These are phyloP conservation scores for Pimephales promelas DNA, from an alignment of 2,113 vertebrate species.

Conservation along the genomic window DNA sequence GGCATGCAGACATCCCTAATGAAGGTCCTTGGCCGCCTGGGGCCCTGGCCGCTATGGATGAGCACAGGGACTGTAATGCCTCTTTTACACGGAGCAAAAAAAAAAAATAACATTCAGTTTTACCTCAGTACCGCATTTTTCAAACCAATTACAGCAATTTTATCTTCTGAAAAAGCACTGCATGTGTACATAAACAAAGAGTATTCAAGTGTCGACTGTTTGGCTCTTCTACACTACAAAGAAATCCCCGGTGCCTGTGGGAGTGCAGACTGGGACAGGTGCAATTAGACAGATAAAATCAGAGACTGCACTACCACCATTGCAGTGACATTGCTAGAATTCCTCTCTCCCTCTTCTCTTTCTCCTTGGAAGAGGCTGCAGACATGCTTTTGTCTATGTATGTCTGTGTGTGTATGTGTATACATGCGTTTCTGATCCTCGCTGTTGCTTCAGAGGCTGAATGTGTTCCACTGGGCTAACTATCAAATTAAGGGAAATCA, in stretches of 20 bases:
- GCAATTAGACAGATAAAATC: constrained; percentile 82
- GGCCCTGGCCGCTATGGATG: constrained; percentile 47
- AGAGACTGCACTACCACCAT: constrained; percentile 65
- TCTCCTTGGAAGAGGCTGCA: constrained; percentile 12
- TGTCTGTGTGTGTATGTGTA: constrained; percentile 49
- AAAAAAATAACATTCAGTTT: constrained; percentile 64
- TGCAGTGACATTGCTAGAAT: constrained; percentile 61
- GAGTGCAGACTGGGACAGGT: constrained; percentile 75
- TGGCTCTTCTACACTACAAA: constrained; percentile 69
- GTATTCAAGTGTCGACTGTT: constrained; percentile 71
- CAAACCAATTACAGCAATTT: constrained; percentile 74
- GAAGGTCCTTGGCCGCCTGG: constrained; percentile 53
- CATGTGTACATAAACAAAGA: constrained; percentile 80
- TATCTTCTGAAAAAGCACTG: constrained; percentile 62
- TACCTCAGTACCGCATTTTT: constrained; percentile 60
- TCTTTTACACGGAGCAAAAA: constrained; percentile 66
- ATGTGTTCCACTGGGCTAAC: constrained; percentile 72
- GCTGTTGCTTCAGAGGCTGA: constrained; percentile 70
- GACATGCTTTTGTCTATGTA: constrained; percentile 17
- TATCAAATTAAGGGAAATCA: constrained; percentile 76
- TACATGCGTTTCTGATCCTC: constrained; percentile 65
- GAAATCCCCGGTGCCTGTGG: constrained; percentile 70
- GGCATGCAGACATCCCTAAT: constrained; percentile 58
- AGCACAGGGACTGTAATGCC: constrained; percentile 49
- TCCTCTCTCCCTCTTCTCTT: background rate